Percentiles rank a stretch among this genome's conserved stretches.
Conservation (phyloP, 2,797 vertebrate species). For the Nothura maculosa region DNA sequence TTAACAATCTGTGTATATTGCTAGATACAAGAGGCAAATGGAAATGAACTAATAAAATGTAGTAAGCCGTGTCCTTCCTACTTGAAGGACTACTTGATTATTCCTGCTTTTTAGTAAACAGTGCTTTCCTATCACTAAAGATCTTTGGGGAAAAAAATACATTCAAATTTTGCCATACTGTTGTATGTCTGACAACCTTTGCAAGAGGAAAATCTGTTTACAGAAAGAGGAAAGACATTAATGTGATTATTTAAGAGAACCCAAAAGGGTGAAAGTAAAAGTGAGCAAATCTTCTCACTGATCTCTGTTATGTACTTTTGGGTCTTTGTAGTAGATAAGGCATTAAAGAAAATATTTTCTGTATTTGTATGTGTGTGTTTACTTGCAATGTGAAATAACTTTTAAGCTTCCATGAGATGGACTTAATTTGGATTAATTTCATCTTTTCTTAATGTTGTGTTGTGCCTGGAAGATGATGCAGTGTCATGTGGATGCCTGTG, state of each 20-base stretch:
- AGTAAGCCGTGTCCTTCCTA: neutral
- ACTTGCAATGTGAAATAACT: neutral
- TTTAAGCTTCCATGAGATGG: neutral
- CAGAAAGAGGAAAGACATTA: neutral
- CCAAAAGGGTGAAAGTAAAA: neutral
- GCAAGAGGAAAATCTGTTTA: neutral
- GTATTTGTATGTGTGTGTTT: neutral
- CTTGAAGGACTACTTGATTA: neutral
- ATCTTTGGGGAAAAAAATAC: neutral
- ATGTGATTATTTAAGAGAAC: too few relatives aligned
- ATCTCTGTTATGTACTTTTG: neutral
- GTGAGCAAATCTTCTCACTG: neutral
- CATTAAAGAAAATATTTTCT: neutral
- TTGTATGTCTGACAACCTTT: neutral
- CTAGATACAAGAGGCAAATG: neutral
- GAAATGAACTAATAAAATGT: neutral
- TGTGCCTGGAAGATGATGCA: slow-evolving; percentile 72
- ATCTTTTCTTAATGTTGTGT: neutral
- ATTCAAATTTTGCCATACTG: neutral
- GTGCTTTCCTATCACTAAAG: neutral
- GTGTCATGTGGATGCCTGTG: slow-evolving; percentile 76
- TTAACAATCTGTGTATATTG: neutral
- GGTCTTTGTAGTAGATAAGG: neutral
- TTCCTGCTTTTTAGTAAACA: too few relatives aligned
- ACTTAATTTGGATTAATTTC: neutral